Base-by-base conservation (phyloP, 1,140 invertebrate species). In the Euura lappo region DNA sequence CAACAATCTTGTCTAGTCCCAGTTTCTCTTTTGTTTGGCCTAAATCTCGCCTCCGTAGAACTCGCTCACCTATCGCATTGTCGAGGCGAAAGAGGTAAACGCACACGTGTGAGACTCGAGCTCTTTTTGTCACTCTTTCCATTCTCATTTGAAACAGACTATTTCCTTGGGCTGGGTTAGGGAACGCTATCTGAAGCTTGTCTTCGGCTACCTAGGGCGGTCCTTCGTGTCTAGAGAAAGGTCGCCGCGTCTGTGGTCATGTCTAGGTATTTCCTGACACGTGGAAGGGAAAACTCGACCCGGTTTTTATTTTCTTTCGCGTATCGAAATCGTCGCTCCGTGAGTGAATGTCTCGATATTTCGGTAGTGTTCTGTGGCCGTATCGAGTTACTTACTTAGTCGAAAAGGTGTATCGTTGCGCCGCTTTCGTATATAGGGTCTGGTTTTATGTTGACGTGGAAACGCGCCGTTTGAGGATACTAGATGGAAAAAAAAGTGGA, bases 21-120 rank as follows among this genome's bases (percentile, higher is more conserved):
- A 60, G 51, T 60, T 60, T 60, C 51, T 60, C 51, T 60, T 60
- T 60, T 60, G 51, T 60, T 60, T 60, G 51, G 51, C 51, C 51
- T 60, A n/a, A 60, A 60, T 60, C 51, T 60, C 10, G 51, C 51
- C 11, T 60, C 28, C 28, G 28, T 28, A 28, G 28, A 28, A 28
- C 28, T 28, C 28, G 28, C 28, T 28, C 28, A 28, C 28, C 28
- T 28, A 28, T 28, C 28, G 28, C 28, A 28, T 28, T 28, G 28
- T 28, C 28, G 28, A 28, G 28, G 28, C 28, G 28, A 28, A 28
- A 28, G 28, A 28, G 28, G 28, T 28, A 28, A 28, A 28, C 28
- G 28, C 28, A 28, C 28, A 28, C 28, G 28, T 28, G 28, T 28
- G 28, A 28, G 8, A 60, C 3, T 8, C 51, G 51, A 60, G 51